These are phyloP conservation scores for Bufo gargarizans DNA, from an alignment of 2,113 vertebrate genomes.

Conservation along the genomic window DNA sequence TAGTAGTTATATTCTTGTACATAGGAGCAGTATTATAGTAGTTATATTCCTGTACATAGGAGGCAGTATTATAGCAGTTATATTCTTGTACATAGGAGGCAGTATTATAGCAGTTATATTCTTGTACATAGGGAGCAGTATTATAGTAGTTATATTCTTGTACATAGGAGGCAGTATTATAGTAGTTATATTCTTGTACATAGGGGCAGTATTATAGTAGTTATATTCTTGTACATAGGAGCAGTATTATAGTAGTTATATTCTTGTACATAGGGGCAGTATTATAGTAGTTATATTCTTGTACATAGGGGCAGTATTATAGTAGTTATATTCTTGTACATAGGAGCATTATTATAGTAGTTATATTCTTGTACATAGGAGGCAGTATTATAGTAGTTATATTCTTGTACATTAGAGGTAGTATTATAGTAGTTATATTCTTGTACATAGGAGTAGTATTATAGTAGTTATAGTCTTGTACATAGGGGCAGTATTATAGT, in stretches of 20 bases:
- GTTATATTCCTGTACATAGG: too few relatives aligned
- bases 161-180: too few relatives aligned
- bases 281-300: too few relatives aligned
- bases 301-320: neutral
- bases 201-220: neutral
- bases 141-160: too few relatives aligned
- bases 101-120: too few relatives aligned
- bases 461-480: conserved; percentile 15
- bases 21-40: too few relatives aligned
- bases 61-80: neutral
- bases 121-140: too few relatives aligned
- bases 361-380: neutral
- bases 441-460: conserved; percentile 3
- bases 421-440: conserved; percentile 14
- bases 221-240: neutral
- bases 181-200: neutral
- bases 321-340: neutral
- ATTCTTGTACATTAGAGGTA: neutral
- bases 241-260: neutral
- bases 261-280: too few relatives aligned
- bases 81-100: too few relatives aligned
- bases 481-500: conserved; percentile 9
- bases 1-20: too few relatives aligned
- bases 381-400: neutral
- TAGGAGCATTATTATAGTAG: neutral